These are phyloP conservation scores for Machaerirhynchus nigripectus DNA, from an alignment of 2,113 vertebrate genomes.

Conservation along the genomic window DNA sequence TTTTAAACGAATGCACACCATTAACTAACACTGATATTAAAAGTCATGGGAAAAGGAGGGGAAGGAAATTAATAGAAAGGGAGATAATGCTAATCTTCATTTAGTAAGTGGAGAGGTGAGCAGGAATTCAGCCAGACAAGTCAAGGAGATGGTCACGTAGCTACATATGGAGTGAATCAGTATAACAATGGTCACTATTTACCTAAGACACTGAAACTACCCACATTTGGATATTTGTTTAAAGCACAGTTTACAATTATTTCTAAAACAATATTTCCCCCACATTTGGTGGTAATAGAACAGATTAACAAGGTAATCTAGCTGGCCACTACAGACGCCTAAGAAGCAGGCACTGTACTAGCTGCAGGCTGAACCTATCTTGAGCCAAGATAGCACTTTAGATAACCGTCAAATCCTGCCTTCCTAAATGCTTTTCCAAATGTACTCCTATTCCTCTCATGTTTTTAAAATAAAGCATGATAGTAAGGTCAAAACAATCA, in stretches of 20 bases:
- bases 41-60: not conserved
- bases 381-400: not conserved
- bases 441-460: not conserved
- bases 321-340: not conserved
- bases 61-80: not conserved
- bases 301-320: not conserved
- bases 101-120: not conserved
- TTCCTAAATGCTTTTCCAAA: not conserved
- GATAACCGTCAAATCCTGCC: not conserved
- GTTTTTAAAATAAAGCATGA: not conserved
- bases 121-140: not conserved
- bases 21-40: not conserved
- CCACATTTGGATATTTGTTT: not conserved
- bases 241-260: not conserved
- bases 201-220: not conserved
- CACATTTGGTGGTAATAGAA: not conserved
- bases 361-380: not conserved
- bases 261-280: not conserved
- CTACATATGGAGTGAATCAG: not conserved
- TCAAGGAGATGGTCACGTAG: not conserved
- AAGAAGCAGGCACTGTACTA: not conserved
- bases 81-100: not conserved
- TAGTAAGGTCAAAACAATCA: not conserved
- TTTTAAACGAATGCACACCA: not conserved
- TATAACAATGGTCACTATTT: not conserved